These are phyloP conservation scores for Catamblyrhynchus diadema DNA, from an alignment of 2,797 vertebrate species.

Conservation along the genomic window DNA sequence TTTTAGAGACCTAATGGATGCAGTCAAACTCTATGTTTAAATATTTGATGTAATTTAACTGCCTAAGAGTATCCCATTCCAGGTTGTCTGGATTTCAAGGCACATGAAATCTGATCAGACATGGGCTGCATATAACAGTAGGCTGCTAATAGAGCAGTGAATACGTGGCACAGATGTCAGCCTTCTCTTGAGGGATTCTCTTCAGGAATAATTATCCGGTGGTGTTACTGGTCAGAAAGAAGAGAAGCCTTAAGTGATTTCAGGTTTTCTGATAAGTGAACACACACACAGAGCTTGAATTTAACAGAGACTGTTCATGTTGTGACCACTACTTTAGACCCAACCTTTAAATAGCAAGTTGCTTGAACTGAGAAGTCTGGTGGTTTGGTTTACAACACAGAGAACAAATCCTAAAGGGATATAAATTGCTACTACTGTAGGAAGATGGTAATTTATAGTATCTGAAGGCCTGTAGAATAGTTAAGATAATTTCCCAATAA, in stretches of 20 bases:
- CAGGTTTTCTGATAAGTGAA: neutral
- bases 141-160: neutral
- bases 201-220: neutral
- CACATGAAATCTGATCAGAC: neutral
- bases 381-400: neutral
- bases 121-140: neutral
- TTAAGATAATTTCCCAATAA: neutral
- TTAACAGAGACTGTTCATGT: neutral
- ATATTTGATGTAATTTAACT: slow-evolving; percentile 16
- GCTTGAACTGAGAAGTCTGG: neutral
- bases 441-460: neutral
- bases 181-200: neutral
- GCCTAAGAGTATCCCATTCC: neutral
- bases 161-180: neutral
- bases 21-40: slow-evolving; percentile 1
- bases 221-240: neutral
- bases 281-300: neutral
- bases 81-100: neutral
- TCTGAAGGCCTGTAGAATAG: neutral
- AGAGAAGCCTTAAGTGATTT: neutral
- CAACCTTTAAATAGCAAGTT: neutral
- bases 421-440: neutral
- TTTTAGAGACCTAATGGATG: neutral
- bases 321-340: neutral
- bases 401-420: neutral